Evolutionary conservation across 1,140 invertebrate genomes (phyloP).

Genomic region (Pseudomyrmex concolor): DNA sequence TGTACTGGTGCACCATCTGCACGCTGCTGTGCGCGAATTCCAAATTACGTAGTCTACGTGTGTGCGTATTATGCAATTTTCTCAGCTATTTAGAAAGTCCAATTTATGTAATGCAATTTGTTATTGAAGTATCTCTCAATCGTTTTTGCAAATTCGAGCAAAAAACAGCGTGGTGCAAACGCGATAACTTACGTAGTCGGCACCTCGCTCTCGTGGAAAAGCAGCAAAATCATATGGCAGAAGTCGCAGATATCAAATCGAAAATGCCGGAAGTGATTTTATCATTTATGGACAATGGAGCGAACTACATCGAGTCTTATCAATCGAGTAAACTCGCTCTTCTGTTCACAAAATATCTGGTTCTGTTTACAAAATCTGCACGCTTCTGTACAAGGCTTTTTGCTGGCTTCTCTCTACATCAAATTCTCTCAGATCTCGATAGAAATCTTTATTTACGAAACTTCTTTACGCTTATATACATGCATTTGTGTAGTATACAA

Average conservation of each 20-base stretch:
- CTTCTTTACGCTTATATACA: neutral
- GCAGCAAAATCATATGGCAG: no score
- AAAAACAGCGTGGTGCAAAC: no score
- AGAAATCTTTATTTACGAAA: conserved; percentile 34
- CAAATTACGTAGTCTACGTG: no score
- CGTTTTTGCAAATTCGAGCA: no score
- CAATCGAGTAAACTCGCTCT: neutral
- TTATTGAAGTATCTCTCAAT: no score
- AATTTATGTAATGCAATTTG: no score
- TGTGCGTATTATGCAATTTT: no score
- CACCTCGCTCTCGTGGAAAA: no score
- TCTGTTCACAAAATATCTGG: neutral
- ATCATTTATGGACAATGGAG: neutral
- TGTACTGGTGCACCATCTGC: no score
- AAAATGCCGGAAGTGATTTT: neutral
- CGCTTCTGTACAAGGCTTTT: neutral
- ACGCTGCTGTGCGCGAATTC: no score
- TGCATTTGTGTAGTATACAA: neutral
- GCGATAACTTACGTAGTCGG: no score
- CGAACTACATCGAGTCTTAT: neutral
- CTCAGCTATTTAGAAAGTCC: no score
- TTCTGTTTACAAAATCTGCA: neutral
- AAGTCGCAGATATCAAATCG: neutral
- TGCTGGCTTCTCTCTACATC: neutral
- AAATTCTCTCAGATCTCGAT: neutral